Evolutionary conservation across 2,113 vertebrate species (phyloP), one percentile per base, ranked within the genome.

Genomic region (Vulpes lagopus): DNA sequence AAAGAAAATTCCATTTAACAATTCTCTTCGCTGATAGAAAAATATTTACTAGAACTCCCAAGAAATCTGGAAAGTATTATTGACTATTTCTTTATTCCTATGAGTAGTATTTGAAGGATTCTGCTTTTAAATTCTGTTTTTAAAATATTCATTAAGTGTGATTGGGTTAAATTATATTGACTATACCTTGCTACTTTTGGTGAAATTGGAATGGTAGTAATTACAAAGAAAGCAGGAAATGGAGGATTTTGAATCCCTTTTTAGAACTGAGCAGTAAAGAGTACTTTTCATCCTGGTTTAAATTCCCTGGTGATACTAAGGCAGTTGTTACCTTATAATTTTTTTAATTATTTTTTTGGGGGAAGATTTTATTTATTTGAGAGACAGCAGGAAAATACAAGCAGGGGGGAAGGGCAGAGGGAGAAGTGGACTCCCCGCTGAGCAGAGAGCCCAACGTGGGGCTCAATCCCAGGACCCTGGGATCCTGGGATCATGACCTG

Each of bases 31-130:
- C 2, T 0, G 0, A 98, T 4, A n/a, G 86, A 67, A 71, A 86
- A 81, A 38, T 96, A 86, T 64, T 86, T 97, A 89, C 51, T 86
- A 94, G 69, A 97, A 84, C 38, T 96, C 60, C 16, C 49, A 80
- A 71, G 64, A 95, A 87, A 87, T 86, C 17, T 94, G 9, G 38
- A 79, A 91, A 89, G 15, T 84, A 57, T 91, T 85, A 32, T 64
- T 94, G 73, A 62, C 32, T 8, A 23, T 84, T 92, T 95, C n/a
- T 57, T 80, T 11, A 65, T 95, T 90, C 19, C 43, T 78, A 16
- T 15, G 43, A 12, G 49, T 65, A 55, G 5, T 81, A 94, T 83
- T 64, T 80, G 14, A 83, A 93, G 51, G 69, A 84, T 49, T 83
- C 43, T 93, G 23, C 19, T n/a, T 92, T 96, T 80, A 27, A 79